Conservation (phyloP, 1,140 invertebrate genomes). For the Coboldia fuscipes region DNA sequence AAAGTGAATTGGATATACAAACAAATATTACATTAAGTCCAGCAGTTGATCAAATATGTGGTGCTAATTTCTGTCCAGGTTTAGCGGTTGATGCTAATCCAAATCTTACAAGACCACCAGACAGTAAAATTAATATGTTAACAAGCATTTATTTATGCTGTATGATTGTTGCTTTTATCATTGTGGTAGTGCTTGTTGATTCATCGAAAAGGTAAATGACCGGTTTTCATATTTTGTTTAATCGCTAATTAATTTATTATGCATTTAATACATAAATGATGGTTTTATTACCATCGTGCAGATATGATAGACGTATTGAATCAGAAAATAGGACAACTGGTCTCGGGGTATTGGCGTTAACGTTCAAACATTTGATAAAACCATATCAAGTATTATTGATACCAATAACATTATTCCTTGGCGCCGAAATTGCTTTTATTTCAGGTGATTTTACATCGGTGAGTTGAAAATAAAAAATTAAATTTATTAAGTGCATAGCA, state of each 20-base stretch:
- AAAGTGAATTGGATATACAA: constrained; percentile 31
- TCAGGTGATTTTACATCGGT: constrained; percentile 76
- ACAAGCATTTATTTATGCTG: constrained; percentile 65
- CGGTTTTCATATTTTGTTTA: too few relatives aligned
- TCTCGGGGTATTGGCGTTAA: constrained; percentile 46
- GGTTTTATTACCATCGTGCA: constrained; percentile 51
- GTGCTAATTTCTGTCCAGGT: constrained; percentile 49
- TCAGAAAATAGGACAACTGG: constrained; percentile 33
- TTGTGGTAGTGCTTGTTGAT: constrained; percentile 66
- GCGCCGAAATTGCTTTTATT: constrained; percentile 81
- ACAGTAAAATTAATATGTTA: constrained; percentile 50
- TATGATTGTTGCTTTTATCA: constrained; percentile 47
- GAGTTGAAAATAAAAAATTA: too few relatives aligned
- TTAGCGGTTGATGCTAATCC: constrained; percentile 28
- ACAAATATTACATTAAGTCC: constrained; percentile 16
- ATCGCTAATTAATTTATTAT: too few relatives aligned
- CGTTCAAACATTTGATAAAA: constrained; percentile 50
- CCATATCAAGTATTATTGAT: constrained; percentile 64
- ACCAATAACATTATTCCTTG: constrained; percentile 85
- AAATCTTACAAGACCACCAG: constrained; percentile 41
- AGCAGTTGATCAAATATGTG: constrained; percentile 33
- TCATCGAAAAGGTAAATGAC: constrained; percentile 48
- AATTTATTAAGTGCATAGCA: too few relatives aligned
- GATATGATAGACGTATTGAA: constrained; percentile 53
- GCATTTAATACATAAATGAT: too few relatives aligned